These are phyloP conservation scores for Tautogolabrus adspersus DNA, from an alignment of 2,113 vertebrate species.

Conservation along the genomic window DNA sequence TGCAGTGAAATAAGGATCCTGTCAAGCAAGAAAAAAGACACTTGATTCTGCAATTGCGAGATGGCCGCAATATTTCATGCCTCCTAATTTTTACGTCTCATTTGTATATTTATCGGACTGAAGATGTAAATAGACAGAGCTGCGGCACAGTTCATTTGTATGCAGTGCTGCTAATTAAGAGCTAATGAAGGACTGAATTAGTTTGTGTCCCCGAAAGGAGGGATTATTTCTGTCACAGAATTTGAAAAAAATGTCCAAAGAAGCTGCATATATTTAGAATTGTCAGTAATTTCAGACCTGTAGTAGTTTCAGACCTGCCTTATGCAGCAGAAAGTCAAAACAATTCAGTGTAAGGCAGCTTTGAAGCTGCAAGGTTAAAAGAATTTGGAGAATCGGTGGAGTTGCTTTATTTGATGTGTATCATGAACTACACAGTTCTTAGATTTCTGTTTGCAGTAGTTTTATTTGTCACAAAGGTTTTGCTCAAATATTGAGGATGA, in stretches of 20 bases:
- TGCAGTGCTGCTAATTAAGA: slow-evolving; percentile 23
- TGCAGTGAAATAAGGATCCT: neutral
- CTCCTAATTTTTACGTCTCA: slow-evolving; percentile 4
- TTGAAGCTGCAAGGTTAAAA: no score
- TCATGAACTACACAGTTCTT: neutral
- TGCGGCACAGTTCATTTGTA: slow-evolving; percentile 2
- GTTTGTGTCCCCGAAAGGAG: slow-evolving; percentile 8
- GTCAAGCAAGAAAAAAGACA: neutral
- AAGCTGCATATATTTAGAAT: neutral
- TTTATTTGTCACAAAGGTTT: neutral
- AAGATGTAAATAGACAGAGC: slow-evolving; percentile 34
- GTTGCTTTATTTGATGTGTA: no score
- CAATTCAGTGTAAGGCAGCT: no score
- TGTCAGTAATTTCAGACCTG: no score
- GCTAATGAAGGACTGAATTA: slow-evolving; percentile 1
- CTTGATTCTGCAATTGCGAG: neutral
- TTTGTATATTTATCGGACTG: slow-evolving; percentile 24
- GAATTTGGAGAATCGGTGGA: no score
- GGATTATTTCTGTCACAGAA: neutral
- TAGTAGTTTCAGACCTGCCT: no score
- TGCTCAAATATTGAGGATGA: neutral
- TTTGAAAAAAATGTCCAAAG: neutral
- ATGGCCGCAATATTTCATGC: slow-evolving; percentile 8
- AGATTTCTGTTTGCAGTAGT: neutral
- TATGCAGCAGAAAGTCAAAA: no score